Percentiles rank a stretch among this genome's conserved stretches.
Conservation (phyloP, 1,140 invertebrate genomes). For the Diorhabda carinulata region DNA sequence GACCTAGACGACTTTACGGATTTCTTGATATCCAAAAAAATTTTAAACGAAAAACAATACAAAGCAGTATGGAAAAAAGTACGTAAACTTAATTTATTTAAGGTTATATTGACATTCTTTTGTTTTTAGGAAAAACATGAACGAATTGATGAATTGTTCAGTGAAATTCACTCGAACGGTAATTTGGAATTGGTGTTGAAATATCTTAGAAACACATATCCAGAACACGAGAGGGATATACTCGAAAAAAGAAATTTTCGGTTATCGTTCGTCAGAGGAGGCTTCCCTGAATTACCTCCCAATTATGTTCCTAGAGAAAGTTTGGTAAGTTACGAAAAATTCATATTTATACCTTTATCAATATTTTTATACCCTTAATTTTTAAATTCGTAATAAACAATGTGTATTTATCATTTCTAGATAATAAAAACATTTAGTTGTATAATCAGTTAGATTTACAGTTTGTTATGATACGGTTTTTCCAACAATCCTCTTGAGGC, state of each 20-base stretch:
- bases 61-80: constrained; percentile 10
- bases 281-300: constrained; percentile 28
- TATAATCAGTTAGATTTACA: background rate
- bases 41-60: constrained; percentile 16
- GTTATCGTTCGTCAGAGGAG: constrained; percentile 16
- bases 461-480: background rate
- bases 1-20: constrained; percentile 14
- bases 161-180: constrained; percentile 8
- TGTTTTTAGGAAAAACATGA: constrained; percentile 14
- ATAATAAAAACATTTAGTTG: background rate
- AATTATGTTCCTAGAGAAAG: constrained; percentile 28
- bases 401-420: background rate
- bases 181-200: constrained; percentile 14
- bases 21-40: constrained; percentile 12
- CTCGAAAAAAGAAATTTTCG: constrained; percentile 15
- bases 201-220: constrained; percentile 13
- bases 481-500: background rate
- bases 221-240: constrained; percentile 9
- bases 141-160: constrained; percentile 18
- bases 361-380: background rate
- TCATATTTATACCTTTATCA: background rate
- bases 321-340: constrained; percentile 19
- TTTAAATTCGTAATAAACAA: background rate
- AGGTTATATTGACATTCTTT: constrained; percentile 10
- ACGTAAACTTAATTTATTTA: constrained; percentile 4